Conservation (phyloP, 2,888 invertebrate species). For the Acrobeloides nanus region DNA sequence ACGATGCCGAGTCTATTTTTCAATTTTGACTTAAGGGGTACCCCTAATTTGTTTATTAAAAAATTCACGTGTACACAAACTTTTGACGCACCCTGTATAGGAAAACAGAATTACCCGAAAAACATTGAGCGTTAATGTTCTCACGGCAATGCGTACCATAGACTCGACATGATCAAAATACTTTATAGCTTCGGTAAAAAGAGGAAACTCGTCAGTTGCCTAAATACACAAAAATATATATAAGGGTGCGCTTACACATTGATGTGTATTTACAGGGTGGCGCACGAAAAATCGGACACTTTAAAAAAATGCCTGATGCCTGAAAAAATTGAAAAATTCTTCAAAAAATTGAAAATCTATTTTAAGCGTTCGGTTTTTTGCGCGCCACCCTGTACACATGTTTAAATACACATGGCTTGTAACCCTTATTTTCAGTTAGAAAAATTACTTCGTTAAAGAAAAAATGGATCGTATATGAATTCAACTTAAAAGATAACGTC, state of each 20-base stretch:
- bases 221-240: constrained; percentile 55
- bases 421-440: constrained; percentile 2
- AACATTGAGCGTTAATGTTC: constrained; percentile 92
- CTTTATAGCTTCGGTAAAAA: constrained; percentile 97
- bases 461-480: constrained; percentile 96
- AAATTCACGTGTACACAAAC: no score
- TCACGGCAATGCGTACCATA: constrained; percentile 96
- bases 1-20: no score
- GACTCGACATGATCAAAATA: constrained; percentile 98
- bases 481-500: constrained; percentile 90
- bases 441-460: constrained; percentile 83
- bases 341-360: no score
- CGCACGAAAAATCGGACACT: background rate
- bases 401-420: background rate
- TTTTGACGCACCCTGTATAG: no score
- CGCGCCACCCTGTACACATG: background rate
- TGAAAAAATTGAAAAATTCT: no score
- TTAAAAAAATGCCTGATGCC: background rate
- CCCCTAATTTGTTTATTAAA: no score
- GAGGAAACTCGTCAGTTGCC: constrained; percentile 96
- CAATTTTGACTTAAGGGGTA: no score
- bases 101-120: constrained; percentile 61
- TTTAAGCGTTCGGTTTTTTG: no score
- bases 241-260: background rate
- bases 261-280: background rate